Base-by-base conservation (phyloP, 2,888 invertebrate genomes). In the Drosophila demipolita region DNA sequence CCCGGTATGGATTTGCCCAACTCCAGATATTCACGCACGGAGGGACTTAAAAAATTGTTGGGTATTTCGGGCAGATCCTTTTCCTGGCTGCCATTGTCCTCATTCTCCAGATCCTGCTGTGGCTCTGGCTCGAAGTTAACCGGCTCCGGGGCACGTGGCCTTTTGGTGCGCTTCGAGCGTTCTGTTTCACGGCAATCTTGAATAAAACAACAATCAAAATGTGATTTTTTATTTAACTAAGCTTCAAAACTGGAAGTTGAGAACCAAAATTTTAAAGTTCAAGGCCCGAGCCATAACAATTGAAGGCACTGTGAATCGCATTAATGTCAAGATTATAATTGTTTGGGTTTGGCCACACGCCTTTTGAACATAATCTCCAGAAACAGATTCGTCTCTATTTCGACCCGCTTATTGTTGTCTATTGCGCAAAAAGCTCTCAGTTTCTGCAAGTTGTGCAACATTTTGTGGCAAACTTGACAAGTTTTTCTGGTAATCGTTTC, bases 1-100 rank as follows among this genome's bases (percentile, higher is more conserved):
- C 97, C 97, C 89, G 97, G 97, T 94, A 97, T 97, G 77, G 97
- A 97, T 95, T 97, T 97, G 88, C 97, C 97, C 82, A 97, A 95
- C 94, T 97, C 97, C 80, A 97, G 94, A 93, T 97, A 97, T 92
- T 97, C 97, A 82, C 96, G 95, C 50, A 97, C 97, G 0, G 97
- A 97, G 49, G 97, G 97, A 92, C 97, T 97, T 82, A 97, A 94
- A 93, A 97, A 97, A 80, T 96, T 95, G 1, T 96, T 95, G 7
- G 97, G 97, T 71, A 96, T 96, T 89, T 92, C 90, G 5, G 93
- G 92, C 40, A 92, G 67, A 71, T 92, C 91, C 76, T 93, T 93
- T 66, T 93, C 93, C 73, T 92, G 92, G 66, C 92, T 93, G 36
- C 91, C 91, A 59, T 79, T 92, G 12, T 92, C 93, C 62, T 92